Evolutionary conservation across 2,113 vertebrate genomes (phyloP).

Genomic region (Planiliza haematocheilus): DNA sequence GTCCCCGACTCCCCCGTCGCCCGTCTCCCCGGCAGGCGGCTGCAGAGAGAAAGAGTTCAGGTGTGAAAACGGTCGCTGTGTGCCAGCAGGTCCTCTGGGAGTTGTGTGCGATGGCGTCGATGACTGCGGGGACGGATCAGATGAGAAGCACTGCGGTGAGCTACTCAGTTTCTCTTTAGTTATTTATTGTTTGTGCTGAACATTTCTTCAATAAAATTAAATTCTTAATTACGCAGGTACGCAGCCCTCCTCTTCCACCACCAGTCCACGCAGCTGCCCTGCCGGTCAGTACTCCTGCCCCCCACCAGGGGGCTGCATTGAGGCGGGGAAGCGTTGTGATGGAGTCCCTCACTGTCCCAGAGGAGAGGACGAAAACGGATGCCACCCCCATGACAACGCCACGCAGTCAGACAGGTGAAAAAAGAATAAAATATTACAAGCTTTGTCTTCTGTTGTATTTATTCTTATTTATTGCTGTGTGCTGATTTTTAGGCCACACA

Average conservation of each 20-base stretch:
- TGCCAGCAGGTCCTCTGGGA: conserved; percentile 76
- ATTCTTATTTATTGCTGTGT: neutral
- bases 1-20: conserved; percentile 10
- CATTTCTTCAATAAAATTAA: no score
- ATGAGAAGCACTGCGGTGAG: conserved; percentile 84
- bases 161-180: neutral
- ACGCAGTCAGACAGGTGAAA: conserved; percentile 61
- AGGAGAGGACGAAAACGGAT: conserved; percentile 84
- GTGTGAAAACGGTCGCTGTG: conserved; percentile 82
- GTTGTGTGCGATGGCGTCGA: conserved; percentile 83
- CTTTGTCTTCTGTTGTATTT: neutral
- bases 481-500: conserved; percentile 56
- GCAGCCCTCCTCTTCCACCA: conserved; percentile 59
- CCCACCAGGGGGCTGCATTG: conserved; percentile 79
- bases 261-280: conserved; percentile 54
- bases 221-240: conserved; percentile 60
- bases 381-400: conserved; percentile 48
- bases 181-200: no score
- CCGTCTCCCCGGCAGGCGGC: conserved; percentile 20
- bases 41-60: conserved; percentile 80
- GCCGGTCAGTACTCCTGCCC: conserved; percentile 82
- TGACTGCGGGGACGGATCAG: conserved; percentile 85
- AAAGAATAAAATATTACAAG: fast-evolving
- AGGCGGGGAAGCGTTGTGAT: conserved; percentile 72
- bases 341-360: conserved; percentile 80